phyloP scores from a whole-genome alignment of 2,797 vertebrate genomes.

The Acrocephalus scirpaceus region DNA sequence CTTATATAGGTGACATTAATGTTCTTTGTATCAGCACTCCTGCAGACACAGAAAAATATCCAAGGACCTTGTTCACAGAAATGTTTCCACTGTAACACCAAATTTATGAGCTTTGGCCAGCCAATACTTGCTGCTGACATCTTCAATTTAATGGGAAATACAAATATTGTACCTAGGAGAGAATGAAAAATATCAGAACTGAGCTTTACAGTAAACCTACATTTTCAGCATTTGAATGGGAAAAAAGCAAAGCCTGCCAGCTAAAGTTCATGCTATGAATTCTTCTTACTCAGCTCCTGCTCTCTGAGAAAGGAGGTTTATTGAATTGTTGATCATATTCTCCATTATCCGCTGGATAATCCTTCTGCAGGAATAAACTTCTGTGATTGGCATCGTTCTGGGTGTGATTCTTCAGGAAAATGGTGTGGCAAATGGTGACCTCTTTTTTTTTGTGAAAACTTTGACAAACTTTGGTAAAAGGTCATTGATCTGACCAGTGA shows the following conservation, averaged over 20 bases:
- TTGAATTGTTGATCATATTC: background rate
- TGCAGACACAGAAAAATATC: background rate
- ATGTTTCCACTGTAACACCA: background rate
- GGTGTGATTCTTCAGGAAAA: background rate
- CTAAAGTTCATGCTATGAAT: background rate
- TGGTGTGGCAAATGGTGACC: accelerated
- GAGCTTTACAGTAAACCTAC: background rate
- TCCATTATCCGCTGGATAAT: background rate
- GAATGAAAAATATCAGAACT: background rate
- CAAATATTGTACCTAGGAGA: background rate
- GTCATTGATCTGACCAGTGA: background rate
- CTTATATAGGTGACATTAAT: background rate
- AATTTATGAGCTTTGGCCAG: background rate
- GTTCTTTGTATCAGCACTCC: background rate
- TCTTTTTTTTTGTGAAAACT: background rate
- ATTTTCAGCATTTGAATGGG: background rate
- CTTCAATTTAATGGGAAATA: background rate
- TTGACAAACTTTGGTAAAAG: background rate
- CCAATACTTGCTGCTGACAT: background rate
- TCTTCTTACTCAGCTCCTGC: background rate
- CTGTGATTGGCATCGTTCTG: background rate
- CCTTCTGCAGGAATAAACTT: background rate
- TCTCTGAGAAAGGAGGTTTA: background rate
- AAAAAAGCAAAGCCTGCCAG: background rate
- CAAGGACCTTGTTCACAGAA: background rate